phyloP scores from a whole-genome alignment of 2,888 invertebrate genomes.

The Caprella mutica region DNA sequence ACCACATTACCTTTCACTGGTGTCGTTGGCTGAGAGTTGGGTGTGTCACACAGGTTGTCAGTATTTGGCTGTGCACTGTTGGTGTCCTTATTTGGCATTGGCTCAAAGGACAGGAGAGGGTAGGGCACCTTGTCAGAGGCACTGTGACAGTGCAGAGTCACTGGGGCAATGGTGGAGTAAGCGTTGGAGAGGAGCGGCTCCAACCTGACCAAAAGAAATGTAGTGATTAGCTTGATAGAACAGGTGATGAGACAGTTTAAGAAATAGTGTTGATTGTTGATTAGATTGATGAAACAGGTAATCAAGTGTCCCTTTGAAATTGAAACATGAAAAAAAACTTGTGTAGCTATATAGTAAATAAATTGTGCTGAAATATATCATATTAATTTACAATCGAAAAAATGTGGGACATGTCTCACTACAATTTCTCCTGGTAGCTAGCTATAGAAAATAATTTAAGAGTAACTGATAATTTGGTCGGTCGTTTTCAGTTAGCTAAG shows the following conservation, averaged over 20 bases:
- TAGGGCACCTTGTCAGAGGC: constrained; percentile 42
- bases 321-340: too few relatives aligned
- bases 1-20: constrained; percentile 33
- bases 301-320: too few relatives aligned
- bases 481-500: too few relatives aligned
- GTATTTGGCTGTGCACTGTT: not conserved
- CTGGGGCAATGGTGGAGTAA: constrained; percentile 50
- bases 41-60: not conserved
- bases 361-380: too few relatives aligned
- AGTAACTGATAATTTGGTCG: too few relatives aligned
- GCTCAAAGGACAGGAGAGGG: constrained; percentile 40
- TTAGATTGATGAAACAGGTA: too few relatives aligned
- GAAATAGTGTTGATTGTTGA: constrained; percentile 1
- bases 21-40: constrained; percentile 25
- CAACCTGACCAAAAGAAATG: constrained; percentile 45
- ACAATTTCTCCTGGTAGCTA: too few relatives aligned
- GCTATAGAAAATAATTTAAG: too few relatives aligned
- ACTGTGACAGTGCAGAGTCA: constrained; percentile 49
- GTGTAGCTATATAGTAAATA: too few relatives aligned
- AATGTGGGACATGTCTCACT: too few relatives aligned
- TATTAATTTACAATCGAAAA: too few relatives aligned
- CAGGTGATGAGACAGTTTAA: constrained; percentile 34
- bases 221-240: constrained; percentile 40
- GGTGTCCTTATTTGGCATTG: constrained; percentile 8
- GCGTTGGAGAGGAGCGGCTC: constrained; percentile 52